These are phyloP conservation scores for Aporophyla nigra DNA, from an alignment of 2,888 invertebrate genomes.

Conservation along the genomic window DNA sequence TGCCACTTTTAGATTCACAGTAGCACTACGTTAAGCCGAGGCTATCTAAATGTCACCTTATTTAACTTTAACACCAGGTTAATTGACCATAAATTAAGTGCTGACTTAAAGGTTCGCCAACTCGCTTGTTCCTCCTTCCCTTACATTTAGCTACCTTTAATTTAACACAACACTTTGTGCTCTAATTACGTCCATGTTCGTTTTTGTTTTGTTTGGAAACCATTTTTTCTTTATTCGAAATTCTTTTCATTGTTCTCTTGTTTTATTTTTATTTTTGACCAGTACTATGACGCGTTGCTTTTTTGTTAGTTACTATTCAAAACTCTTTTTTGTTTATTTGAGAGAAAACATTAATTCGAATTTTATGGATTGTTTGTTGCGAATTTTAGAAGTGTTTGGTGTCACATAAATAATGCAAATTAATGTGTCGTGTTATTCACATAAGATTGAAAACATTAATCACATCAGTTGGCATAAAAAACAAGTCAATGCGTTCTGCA, in stretches of 20 bases:
- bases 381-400: slow-evolving; percentile 52
- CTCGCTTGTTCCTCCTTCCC: slow-evolving; percentile 77
- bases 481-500: slow-evolving; percentile 61
- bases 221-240: slow-evolving; percentile 59
- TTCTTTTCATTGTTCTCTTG: slow-evolving; percentile 50
- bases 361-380: slow-evolving; percentile 47
- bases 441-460: slow-evolving; percentile 73
- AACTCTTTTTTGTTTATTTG: slow-evolving; percentile 26
- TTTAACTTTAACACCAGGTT: slow-evolving; percentile 88
- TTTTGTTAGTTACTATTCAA: slow-evolving; percentile 30
- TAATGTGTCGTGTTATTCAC: slow-evolving; percentile 68
- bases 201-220: slow-evolving; percentile 60
- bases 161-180: slow-evolving; percentile 84
- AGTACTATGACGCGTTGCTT: slow-evolving; percentile 29
- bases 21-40: slow-evolving; percentile 71
- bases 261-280: slow-evolving; percentile 40
- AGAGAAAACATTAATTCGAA: slow-evolving; percentile 14
- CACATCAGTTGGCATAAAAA: slow-evolving; percentile 68
- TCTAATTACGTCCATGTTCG: slow-evolving; percentile 80
- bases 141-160: slow-evolving; percentile 76
- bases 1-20: slow-evolving; percentile 67
- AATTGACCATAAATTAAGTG: slow-evolving; percentile 90
- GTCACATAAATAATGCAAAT: slow-evolving; percentile 69
- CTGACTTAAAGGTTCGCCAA: slow-evolving; percentile 84
- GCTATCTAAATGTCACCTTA: slow-evolving; percentile 85